A percentile compares a stretch with the other conserved stretches of the same genome.
These are phyloP conservation scores for Zaprionus capensis DNA, from an alignment of 1,140 invertebrate genomes.

Conservation along the genomic window DNA sequence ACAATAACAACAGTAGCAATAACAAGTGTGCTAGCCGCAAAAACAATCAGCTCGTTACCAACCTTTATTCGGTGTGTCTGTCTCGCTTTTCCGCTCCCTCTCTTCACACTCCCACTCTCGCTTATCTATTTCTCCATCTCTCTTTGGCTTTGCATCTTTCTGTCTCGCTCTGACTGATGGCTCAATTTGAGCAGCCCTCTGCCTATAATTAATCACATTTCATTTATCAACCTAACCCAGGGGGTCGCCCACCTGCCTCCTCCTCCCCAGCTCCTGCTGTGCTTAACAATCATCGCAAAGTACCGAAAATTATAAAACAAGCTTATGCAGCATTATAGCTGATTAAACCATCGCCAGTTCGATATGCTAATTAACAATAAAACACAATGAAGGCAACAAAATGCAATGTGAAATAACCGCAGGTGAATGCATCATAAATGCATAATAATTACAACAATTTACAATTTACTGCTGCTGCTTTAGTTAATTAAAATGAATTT, in stretches of 20 bases:
- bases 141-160: neutral
- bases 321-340: conserved; percentile 42
- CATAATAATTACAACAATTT: conserved; percentile 16
- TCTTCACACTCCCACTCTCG: neutral
- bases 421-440: conserved; percentile 6
- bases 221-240: conserved; percentile 22
- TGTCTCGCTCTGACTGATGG: neutral
- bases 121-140: neutral
- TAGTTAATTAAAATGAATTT: conserved; percentile 5
- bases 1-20: conserved; percentile 12
- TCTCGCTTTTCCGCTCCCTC: neutral
- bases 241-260: neutral
- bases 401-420: neutral
- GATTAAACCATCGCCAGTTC: conserved; percentile 14
- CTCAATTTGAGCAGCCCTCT: conserved; percentile 16
- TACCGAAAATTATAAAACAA: conserved; percentile 24
- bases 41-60: conserved; percentile 34
- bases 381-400: neutral
- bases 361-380: conserved; percentile 42
- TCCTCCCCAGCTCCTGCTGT: neutral
- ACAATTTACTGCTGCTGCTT: neutral
- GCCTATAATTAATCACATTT: conserved; percentile 48
- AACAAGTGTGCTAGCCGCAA: conserved; percentile 10
- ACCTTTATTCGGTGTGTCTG: neutral
- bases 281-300: conserved; percentile 22